Percentiles rank a stretch among this genome's conserved stretches.
Evolutionary conservation across 2,797 vertebrate species (phyloP).

Genomic region (Microctenopoma steveboyesi): DNA sequence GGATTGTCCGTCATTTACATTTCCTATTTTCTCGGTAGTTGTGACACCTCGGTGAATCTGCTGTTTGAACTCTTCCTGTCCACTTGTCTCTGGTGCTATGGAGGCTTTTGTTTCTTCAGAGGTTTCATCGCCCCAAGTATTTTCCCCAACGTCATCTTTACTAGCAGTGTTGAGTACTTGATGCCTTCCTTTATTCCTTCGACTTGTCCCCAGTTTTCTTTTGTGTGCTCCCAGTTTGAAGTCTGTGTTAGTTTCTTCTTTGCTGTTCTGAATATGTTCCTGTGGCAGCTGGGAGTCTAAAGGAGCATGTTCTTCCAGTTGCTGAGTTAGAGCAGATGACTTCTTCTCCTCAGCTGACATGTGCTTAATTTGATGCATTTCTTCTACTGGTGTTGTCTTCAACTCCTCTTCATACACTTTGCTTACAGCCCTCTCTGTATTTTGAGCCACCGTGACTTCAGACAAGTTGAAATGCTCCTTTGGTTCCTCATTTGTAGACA

Average conservation of each 20-base stretch:
- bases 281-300: slow-evolving; percentile 8
- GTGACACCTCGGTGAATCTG: background rate
- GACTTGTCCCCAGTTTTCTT: slow-evolving; percentile 73
- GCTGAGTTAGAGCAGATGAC: slow-evolving; percentile 2
- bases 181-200: slow-evolving; percentile 52
- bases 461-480: background rate
- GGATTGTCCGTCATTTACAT: slow-evolving; percentile 6
- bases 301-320: slow-evolving; percentile 18
- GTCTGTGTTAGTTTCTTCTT: slow-evolving; percentile 11
- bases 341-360: background rate
- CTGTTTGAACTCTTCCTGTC: slow-evolving; percentile 26
- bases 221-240: slow-evolving; percentile 17
- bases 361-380: background rate
- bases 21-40: background rate
- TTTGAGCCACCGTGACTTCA: background rate
- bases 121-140: slow-evolving; percentile 4
- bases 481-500: slow-evolving; percentile 28
- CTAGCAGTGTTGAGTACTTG: slow-evolving; percentile 10
- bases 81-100: background rate
- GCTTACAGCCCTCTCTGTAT: slow-evolving; percentile 12
- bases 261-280: slow-evolving; percentile 9
- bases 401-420: slow-evolving; percentile 2
- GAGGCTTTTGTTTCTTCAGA: slow-evolving; percentile 8
- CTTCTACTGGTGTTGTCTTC: slow-evolving; percentile 1
- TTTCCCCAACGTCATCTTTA: slow-evolving; percentile 35